Evolutionary conservation across 2,113 vertebrate species (phyloP).

Genomic region (Datnioides undecimradiatus): DNA sequence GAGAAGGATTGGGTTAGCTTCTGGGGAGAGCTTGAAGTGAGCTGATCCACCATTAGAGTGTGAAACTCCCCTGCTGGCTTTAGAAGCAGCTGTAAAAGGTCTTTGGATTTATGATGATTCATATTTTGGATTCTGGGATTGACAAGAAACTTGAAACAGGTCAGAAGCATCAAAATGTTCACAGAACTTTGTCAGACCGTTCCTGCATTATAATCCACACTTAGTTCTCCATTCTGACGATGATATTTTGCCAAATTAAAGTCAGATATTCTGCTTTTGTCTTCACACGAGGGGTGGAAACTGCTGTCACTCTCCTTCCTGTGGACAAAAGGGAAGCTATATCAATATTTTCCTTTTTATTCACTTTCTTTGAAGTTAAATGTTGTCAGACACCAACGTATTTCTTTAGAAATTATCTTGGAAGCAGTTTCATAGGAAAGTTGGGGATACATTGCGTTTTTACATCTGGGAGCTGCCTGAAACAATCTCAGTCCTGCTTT

Average conservation of each 20-base stretch:
- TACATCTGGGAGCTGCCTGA: conserved; percentile 1
- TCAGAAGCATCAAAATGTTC: background rate
- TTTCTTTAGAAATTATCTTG: background rate
- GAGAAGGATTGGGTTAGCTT: conserved; percentile 5
- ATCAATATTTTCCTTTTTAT: background rate
- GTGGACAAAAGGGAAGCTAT: background rate
- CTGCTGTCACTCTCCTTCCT: background rate
- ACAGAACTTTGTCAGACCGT: background rate
- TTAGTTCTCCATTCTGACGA: background rate
- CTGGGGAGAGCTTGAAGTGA: conserved; percentile 8
- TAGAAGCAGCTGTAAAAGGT: conserved; percentile 10
- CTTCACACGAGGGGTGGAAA: background rate
- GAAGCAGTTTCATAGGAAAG: background rate
- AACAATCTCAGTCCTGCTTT: background rate
- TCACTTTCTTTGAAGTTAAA: background rate
- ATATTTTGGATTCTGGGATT: background rate
- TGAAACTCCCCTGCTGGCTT: background rate
- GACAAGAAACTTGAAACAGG: background rate
- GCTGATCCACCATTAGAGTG: background rate
- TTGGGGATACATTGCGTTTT: background rate
- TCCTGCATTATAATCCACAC: background rate
- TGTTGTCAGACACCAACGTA: background rate
- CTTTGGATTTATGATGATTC: background rate
- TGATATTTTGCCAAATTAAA: background rate
- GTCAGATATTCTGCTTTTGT: background rate